Percentiles rank a stretch among this genome's conserved stretches.
Conservation (phyloP, 2,797 vertebrate species). For the Lutjanus argentimaculatus region DNA sequence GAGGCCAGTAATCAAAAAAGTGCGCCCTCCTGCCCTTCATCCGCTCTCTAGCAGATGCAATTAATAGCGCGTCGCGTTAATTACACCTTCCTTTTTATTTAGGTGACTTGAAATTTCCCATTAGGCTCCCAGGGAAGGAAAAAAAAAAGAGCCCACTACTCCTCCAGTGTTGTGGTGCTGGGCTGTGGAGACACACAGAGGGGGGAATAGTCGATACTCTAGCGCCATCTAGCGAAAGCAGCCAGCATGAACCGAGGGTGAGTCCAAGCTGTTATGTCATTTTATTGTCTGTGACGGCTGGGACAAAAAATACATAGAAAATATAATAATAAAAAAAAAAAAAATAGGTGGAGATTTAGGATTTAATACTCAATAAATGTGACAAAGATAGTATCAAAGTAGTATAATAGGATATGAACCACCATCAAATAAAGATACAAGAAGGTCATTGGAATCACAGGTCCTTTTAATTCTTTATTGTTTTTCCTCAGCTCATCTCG, state of each 20-base stretch:
- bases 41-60: constrained; percentile 76
- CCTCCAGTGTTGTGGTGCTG: constrained; percentile 39
- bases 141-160: not conserved
- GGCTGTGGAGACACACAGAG: constrained; percentile 23
- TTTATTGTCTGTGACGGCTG: not conserved
- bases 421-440: too few species aligned
- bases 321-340: too few species aligned
- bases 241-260: constrained; percentile 28
- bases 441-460: too few species aligned
- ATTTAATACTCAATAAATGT: not conserved
- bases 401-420: not conserved
- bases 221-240: constrained; percentile 83
- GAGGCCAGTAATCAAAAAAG: constrained; percentile 58
- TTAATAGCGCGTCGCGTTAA: constrained; percentile 83
- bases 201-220: constrained; percentile 62
- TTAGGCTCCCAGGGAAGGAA: constrained; percentile 59
- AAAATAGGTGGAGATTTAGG: not conserved
- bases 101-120: constrained; percentile 83
- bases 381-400: not conserved
- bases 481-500: not conserved
- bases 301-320: not conserved
- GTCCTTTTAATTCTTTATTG: not conserved
- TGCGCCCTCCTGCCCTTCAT: constrained; percentile 74
- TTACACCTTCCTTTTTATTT: constrained; percentile 84
- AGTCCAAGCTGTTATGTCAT: constrained; percentile 34